Conservation (phyloP, 2,888 invertebrate genomes). For the Amphipyra tragopoginis region DNA sequence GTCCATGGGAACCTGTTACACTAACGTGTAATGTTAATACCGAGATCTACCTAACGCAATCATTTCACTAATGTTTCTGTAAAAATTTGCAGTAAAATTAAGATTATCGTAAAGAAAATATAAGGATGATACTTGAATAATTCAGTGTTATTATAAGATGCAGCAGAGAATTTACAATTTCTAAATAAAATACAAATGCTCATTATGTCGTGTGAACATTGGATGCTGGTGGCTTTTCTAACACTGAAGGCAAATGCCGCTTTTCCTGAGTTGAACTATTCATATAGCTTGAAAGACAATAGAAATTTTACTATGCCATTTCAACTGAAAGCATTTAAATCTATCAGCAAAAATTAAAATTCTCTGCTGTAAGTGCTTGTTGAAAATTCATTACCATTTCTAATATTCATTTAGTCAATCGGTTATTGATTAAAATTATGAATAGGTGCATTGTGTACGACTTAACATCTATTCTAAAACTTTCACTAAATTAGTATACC, state of each 20-base stretch:
- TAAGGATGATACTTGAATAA: too few relatives aligned
- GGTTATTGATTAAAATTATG: background rate
- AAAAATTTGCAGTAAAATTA: too few relatives aligned
- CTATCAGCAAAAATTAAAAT: background rate
- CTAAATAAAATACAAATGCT: too few relatives aligned
- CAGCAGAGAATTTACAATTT: too few relatives aligned
- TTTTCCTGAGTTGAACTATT: too few relatives aligned
- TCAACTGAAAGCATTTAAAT: constrained; percentile 3
- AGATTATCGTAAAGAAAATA: too few relatives aligned
- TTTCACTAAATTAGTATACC: constrained; percentile 8
- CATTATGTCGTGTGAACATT: too few relatives aligned
- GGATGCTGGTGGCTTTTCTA: too few relatives aligned
- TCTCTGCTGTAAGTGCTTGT: background rate
- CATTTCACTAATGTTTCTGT: too few relatives aligned
- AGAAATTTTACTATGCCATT: background rate
- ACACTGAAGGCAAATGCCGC: too few relatives aligned
- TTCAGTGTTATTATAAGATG: too few relatives aligned
- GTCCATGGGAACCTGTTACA: constrained; percentile 62
- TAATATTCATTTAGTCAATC: constrained; percentile 7
- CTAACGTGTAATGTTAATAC: constrained; percentile 41
- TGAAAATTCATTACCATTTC: constrained; percentile 3
- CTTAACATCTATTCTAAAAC: background rate
- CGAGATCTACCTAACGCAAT: too few relatives aligned
- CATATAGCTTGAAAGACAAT: background rate
- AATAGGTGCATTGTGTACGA: background rate